These are phyloP conservation scores for Thera obeliscata DNA, from an alignment of 2,888 invertebrate genomes.

Conservation along the genomic window DNA sequence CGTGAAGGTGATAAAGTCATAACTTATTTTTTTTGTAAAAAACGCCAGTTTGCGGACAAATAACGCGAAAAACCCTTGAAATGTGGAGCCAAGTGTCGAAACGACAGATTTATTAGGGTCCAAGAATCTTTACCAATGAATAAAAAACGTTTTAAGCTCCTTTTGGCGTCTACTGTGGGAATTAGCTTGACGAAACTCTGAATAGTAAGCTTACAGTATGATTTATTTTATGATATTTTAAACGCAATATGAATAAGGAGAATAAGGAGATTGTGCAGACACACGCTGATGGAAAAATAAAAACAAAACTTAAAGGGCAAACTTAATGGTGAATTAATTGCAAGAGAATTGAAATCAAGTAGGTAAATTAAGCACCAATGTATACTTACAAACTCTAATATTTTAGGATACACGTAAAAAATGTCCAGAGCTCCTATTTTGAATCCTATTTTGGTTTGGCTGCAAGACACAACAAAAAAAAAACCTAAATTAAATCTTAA, in stretches of 20 bases:
- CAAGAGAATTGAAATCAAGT: not conserved
- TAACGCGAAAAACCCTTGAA: constrained; percentile 17
- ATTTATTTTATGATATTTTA: constrained; percentile 47
- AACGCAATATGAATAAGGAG: constrained; percentile 24
- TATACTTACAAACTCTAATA: too few species aligned
- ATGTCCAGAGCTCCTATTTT: too few species aligned
- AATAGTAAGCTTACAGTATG: constrained; percentile 57
- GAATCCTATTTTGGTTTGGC: too few species aligned
- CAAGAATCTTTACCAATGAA: constrained; percentile 50
- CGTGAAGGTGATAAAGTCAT: constrained; percentile 19
- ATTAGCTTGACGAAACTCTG: constrained; percentile 60
- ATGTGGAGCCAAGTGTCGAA: constrained; percentile 57
- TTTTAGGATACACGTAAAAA: too few species aligned
- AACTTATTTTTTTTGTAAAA: constrained; percentile 14
- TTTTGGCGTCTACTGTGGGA: constrained; percentile 58
- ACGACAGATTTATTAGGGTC: constrained; percentile 75
- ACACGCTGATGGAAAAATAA: constrained; percentile 7
- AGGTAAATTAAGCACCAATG: not conserved
- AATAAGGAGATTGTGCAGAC: not conserved
- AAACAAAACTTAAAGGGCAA: not conserved
- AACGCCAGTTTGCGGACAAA: constrained; percentile 25
- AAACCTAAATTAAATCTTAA: too few species aligned
- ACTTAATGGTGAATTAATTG: constrained; percentile 7
- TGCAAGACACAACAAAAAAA: too few species aligned
- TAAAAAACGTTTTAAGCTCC: constrained; percentile 56